Evolutionary conservation across 2,888 invertebrate species (phyloP).

Genomic region (Chorisops tibialis): DNA sequence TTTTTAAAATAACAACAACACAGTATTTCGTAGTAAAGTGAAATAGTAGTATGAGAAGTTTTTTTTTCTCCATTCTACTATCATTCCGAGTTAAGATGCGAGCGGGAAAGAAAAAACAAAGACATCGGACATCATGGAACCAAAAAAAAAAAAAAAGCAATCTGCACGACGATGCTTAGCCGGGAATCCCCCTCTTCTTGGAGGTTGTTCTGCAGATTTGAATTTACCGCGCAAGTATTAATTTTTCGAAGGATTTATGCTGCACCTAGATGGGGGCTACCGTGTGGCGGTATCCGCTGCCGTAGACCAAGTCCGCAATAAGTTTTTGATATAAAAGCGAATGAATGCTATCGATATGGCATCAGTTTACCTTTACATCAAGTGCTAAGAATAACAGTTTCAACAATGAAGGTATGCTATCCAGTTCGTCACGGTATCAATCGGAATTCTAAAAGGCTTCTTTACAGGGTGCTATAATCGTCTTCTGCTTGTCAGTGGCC

Average conservation of each 20-base stretch:
- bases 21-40: slow-evolving; percentile 13
- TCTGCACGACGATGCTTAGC: neutral
- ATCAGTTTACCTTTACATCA: slow-evolving; percentile 18
- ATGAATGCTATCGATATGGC: slow-evolving; percentile 15
- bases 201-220: neutral
- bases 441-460: neutral
- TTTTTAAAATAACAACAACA: no score
- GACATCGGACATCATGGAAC: neutral
- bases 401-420: slow-evolving; percentile 17
- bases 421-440: neutral
- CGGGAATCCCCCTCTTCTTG: neutral
- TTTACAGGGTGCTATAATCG: slow-evolving; percentile 21
- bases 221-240: slow-evolving; percentile 6
- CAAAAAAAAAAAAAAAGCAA: slow-evolving; percentile 15
- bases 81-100: no score
- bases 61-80: neutral
- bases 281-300: neutral
- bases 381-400: slow-evolving; percentile 14
- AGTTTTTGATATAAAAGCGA: slow-evolving; percentile 23
- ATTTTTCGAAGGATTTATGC: slow-evolving; percentile 19
- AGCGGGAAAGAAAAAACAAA: slow-evolving; percentile 16
- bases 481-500: slow-evolving; percentile 26
- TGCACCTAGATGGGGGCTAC: slow-evolving; percentile 19
- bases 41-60: slow-evolving; percentile 25
- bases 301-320: slow-evolving; percentile 1